Evolutionary conservation across 1,140 invertebrate species (phyloP).

Genomic region (Teleopsis dalmanni): DNA sequence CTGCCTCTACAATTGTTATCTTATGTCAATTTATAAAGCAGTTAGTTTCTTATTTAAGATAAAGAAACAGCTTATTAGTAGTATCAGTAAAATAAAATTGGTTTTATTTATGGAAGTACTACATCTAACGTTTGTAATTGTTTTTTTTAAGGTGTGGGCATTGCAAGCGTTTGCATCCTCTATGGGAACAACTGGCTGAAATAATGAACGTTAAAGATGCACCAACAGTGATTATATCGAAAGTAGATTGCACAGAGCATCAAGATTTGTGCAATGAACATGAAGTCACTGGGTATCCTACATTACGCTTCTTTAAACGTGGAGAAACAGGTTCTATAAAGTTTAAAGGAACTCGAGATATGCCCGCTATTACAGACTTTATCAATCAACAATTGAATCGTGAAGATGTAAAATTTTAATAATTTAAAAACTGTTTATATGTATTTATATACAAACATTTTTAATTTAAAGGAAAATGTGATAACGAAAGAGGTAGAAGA

Average conservation of each 20-base stretch:
- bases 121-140: too few relatives aligned
- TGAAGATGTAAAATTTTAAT: background rate
- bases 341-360: slow-evolving; percentile 63
- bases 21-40: too few relatives aligned
- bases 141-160: slow-evolving; percentile 57
- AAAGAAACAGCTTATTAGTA: too few relatives aligned
- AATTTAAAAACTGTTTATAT: background rate
- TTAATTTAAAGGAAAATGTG: background rate
- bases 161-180: slow-evolving; percentile 59
- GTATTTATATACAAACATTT: background rate
- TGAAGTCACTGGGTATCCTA: slow-evolving; percentile 63
- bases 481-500: slow-evolving; percentile 27
- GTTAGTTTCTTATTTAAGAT: too few relatives aligned
- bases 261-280: slow-evolving; percentile 61
- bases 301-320: slow-evolving; percentile 65
- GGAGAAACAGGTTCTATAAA: slow-evolving; percentile 52
- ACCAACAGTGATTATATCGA: slow-evolving; percentile 57
- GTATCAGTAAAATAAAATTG: too few relatives aligned
- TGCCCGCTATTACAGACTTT: slow-evolving; percentile 63
- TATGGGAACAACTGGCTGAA: slow-evolving; percentile 65
- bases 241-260: slow-evolving; percentile 72
- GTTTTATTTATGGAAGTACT: too few relatives aligned
- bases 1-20: too few relatives aligned
- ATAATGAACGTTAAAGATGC: slow-evolving; percentile 57
- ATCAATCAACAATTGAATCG: slow-evolving; percentile 60